phyloP scores from a whole-genome alignment of 2,113 vertebrate genomes.

The Mungos mungo region DNA sequence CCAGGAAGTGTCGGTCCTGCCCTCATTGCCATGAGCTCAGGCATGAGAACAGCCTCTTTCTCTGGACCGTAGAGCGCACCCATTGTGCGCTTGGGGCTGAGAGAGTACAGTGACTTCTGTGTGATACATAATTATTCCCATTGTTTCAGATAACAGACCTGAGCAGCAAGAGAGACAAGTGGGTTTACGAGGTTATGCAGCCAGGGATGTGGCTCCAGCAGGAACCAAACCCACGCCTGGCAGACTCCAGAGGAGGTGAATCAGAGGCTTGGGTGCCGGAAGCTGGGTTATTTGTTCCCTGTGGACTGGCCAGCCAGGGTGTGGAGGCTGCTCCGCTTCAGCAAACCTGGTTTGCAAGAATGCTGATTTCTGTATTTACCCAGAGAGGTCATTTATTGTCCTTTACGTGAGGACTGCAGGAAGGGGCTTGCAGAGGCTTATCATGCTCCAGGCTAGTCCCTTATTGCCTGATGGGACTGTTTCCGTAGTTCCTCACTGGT shows the following conservation, averaged over 20 bases:
- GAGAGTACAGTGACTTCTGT: not conserved
- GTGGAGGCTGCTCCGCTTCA: not conserved
- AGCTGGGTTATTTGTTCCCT: not conserved
- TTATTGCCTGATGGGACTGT: not conserved
- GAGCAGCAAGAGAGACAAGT: not conserved
- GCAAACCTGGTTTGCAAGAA: not conserved
- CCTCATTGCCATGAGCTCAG: not conserved
- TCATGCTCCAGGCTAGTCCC: not conserved
- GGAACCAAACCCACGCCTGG: not conserved
- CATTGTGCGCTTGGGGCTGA: fast-evolving
- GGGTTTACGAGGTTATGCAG: not conserved
- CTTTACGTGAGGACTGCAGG: not conserved
- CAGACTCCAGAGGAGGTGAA: not conserved
- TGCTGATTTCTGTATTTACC: not conserved
- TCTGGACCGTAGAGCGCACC: not conserved
- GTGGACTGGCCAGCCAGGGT: not conserved
- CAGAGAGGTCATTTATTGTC: not conserved
- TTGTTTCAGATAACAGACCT: constrained; percentile 17
- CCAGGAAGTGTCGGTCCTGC: too few species aligned
- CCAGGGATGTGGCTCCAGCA: not conserved
- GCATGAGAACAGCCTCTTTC: not conserved
- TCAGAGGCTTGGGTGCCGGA: not conserved
- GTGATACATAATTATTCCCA: not conserved
- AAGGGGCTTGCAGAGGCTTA: not conserved
- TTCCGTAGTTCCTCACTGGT: not conserved